phyloP scores from a whole-genome alignment of 2,797 vertebrate genomes.

The Aphelocoma californica region DNA sequence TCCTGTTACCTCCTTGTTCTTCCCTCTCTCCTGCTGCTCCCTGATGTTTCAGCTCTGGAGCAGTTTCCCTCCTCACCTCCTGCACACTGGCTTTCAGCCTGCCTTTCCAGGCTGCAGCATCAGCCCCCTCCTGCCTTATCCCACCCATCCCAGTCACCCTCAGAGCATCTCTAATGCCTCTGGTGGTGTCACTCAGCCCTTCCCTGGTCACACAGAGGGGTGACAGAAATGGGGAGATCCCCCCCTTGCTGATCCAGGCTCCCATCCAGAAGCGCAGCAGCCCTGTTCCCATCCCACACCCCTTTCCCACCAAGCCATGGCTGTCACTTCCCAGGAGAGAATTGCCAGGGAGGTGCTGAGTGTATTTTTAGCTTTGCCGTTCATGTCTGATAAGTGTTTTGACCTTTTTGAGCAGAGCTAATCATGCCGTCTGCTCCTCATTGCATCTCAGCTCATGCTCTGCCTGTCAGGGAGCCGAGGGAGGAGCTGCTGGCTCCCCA shows the following conservation, averaged over 20 bases:
- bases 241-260: neutral
- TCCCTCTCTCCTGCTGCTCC: neutral
- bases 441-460: slow-evolving; percentile 12
- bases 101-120: neutral
- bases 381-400: slow-evolving; percentile 61
- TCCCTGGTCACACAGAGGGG: neutral
- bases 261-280: neutral
- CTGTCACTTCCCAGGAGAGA: slow-evolving; percentile 26
- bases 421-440: slow-evolving; percentile 35
- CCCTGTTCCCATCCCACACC: neutral
- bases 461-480: neutral
- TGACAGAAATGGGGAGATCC: neutral
- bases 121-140: neutral
- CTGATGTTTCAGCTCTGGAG: neutral
- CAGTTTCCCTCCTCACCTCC: neutral
- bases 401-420: slow-evolving; percentile 64
- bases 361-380: slow-evolving; percentile 58
- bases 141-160: neutral
- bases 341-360: slow-evolving; percentile 58
- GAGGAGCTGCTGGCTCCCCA: neutral
- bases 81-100: neutral
- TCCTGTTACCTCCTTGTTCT: neutral
- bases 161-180: neutral
- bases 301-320: neutral
- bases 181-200: neutral